Base-by-base conservation (phyloP, 1,140 invertebrate species). In the Drosophila tsacasi region DNA sequence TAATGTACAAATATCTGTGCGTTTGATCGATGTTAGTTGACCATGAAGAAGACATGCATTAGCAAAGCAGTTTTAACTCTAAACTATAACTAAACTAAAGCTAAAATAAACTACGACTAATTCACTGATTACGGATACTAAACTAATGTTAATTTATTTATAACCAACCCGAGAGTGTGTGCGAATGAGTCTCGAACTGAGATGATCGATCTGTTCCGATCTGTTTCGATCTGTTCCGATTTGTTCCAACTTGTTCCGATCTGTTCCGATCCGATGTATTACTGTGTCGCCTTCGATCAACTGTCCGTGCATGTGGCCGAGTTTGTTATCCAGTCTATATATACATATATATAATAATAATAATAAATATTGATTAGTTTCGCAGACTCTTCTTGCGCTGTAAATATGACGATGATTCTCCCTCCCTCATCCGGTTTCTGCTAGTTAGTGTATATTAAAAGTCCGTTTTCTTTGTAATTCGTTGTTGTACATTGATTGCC, bases 61-160 rank as follows among this genome's bases (percentile, higher is more conserved):
- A 71, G 66, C 54, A n/a, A 73, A 23, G 54, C 69, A 73, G 69
- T 73, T 73, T 60, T 61, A 37, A 55, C 52, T 55, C 21, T 55
- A 35, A 54, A 54, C 30, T 35, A 35, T 35, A 5, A 35, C 52
- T 55, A 73, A 73, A 58, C 67, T 68, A 68, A 73, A 73, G 49
- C 67, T 68, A 68, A 71, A 46, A 32, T 68, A 71, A 63, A 46
- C 58, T 67, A 73, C 52, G 21, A 73, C 69, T 61, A 73, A 73
- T 71, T 73, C 52, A 71, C 67, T 71, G 69, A 73, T 73, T 74
- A 81, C 49, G 72, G 47, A 65, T 54, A 67, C 58, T 57, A 40
- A 62, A 62, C 42, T 81, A 85, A 78, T 85, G 82, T 85, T 85
- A 82, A 86, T 79, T 85, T 85, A 86, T 85, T 86, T 86, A 76